Evolutionary conservation across 53 echinoderm and acorn worm genomes (phyloP), one percentile per base, ranked within the genome.

Genomic region (Arbacia lixula): DNA sequence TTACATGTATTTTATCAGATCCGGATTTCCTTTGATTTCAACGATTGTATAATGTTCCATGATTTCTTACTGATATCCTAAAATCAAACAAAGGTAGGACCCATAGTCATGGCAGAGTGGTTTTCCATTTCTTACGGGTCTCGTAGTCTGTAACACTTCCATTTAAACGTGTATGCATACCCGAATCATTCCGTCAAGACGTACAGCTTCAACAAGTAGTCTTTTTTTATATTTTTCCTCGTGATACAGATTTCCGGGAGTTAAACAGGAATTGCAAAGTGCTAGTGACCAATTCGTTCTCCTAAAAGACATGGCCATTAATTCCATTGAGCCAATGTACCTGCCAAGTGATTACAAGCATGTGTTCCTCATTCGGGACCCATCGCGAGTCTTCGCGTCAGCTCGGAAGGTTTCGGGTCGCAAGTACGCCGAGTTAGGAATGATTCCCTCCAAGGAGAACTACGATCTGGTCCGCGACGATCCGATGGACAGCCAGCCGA

Each of bases 231-330:
- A n/a, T n/a, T n/a, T n/a, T n/a, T n/a, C n/a, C n/a, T n/a, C n/a
- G n/a, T n/a, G n/a, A n/a, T n/a, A n/a, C 46, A 46, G 46, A 46
- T 46, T 10, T 14, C 8, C 46, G 8, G 46, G 14, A 14, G 14
- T 46, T 14, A 46, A 46, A 46, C 46, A 46, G 14, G 8, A 46
- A 6, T 10, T 46, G 46, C 8, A 46, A 46, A 29, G 12, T 52
- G 2, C 51, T 72, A 38, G 76, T 12, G 37, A 56, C 68, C n/a
- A 57, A 16, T 66, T 21, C 58, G 31, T 66, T 37, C 41, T 88
- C 89, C 21, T 57, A 32, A 41, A 84, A 76, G 84, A 88, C 10
- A 74, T 74, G 74, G n/a, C 74, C 72, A 12, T 56, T 49, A 21
- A 43, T 36, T 14, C 66, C 22, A 42, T 38, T 50, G 76, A 50